Evolutionary conservation across 2,888 invertebrate genomes (phyloP).

Genomic region (Caenorhabditis sinica): DNA sequence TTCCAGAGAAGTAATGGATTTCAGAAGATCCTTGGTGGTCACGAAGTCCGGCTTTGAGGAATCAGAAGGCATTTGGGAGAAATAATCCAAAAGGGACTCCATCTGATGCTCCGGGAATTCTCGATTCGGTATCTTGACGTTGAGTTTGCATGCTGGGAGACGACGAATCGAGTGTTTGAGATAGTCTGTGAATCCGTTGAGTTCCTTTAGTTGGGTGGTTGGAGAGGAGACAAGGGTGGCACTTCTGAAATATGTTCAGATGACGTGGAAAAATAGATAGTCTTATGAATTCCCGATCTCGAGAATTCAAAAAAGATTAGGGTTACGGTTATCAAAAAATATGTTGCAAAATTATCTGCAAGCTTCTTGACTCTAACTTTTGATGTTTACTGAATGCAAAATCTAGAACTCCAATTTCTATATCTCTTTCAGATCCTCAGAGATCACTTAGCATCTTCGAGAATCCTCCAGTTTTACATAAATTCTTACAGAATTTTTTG

Average conservation of each 20-base stretch:
- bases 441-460: no score
- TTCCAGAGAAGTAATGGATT: conserved; percentile 3
- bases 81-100: conserved; percentile 20
- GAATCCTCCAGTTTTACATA: not conserved
- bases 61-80: not conserved
- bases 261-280: no score
- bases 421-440: not conserved
- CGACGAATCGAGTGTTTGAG: not conserved
- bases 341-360: no score
- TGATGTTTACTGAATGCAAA: not conserved
- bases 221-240: not conserved
- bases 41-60: conserved; percentile 4
- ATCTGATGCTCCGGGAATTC: not conserved
- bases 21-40: conserved; percentile 6
- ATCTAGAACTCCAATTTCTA: not conserved
- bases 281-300: no score
- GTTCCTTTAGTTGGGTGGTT: not conserved
- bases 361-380: no score
- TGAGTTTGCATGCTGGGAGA: conserved; percentile 19
- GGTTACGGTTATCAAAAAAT: no score
- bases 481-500: not conserved
- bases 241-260: conserved; percentile 1
- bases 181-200: conserved; percentile 12
- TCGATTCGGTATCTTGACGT: not conserved
- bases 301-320: no score